Evolutionary conservation across 2,888 invertebrate species (phyloP).

Genomic region (Drosophila aldrichi): DNA sequence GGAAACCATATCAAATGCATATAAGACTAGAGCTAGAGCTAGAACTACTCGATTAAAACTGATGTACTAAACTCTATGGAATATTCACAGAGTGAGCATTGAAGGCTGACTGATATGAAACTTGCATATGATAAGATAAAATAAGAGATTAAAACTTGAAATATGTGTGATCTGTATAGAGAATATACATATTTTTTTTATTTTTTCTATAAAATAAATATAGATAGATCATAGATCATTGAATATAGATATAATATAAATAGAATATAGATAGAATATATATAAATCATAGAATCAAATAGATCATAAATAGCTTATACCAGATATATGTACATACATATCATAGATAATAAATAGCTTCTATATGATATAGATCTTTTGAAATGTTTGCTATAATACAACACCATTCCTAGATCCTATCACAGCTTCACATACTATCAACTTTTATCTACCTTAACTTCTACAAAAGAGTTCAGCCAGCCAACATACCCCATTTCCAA

Average conservation of each 20-base stretch:
- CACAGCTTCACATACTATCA: background rate
- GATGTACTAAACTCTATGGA: background rate
- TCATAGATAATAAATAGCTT: background rate
- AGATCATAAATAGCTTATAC: no score
- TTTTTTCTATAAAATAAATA: no score
- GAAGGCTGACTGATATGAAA: background rate
- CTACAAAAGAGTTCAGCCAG: background rate
- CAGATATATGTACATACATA: no score
- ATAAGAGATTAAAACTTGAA: background rate
- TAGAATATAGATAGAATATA: no score
- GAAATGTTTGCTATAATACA: background rate
- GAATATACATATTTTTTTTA: background rate
- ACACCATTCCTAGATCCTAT: background rate
- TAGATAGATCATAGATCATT: no score
- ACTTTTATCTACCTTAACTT: background rate
- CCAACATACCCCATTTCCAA: background rate
- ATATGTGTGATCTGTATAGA: background rate
- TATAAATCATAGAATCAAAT: no score
- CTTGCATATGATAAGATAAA: background rate
- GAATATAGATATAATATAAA: no score
- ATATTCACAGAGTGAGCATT: background rate
- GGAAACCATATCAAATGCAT: no score
- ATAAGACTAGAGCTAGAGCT: no score
- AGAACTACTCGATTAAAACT: background rate
- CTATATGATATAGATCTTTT: background rate